Percentiles rank a stretch among this genome's conserved stretches.
These are phyloP conservation scores for Marisa cornuarietis DNA, from an alignment of 1,140 invertebrate species.

Conservation along the genomic window DNA sequence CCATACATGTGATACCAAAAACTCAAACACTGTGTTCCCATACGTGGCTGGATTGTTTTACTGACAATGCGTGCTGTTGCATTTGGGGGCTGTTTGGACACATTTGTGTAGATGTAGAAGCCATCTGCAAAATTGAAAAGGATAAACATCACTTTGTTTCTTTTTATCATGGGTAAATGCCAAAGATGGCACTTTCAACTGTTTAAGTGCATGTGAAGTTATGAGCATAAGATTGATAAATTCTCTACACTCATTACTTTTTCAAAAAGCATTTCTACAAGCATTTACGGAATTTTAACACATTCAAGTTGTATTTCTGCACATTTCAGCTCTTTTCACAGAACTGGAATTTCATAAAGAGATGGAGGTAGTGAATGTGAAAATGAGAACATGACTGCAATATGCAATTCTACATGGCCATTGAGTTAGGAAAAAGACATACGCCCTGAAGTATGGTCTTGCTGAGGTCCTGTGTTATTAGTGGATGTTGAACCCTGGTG, in stretches of 20 bases:
- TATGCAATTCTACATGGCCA: not conserved
- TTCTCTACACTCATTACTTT: not conserved
- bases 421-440: slow-evolving; percentile 1
- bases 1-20: slow-evolving; percentile 67
- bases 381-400: not conserved
- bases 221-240: not conserved
- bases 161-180: not conserved
- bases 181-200: not conserved
- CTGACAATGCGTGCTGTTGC: slow-evolving; percentile 22
- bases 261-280: not conserved
- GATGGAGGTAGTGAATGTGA: not conserved
- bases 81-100: slow-evolving; percentile 20
- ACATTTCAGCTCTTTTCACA: too few relatives aligned
- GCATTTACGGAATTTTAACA: not conserved
- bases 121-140: slow-evolving; percentile 38
- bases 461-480: slow-evolving; percentile 75
- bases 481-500: slow-evolving; percentile 67
- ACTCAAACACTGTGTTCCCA: slow-evolving; percentile 48
- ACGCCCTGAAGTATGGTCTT: slow-evolving; percentile 73
- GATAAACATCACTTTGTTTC: not conserved
- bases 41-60: slow-evolving; percentile 19
- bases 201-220: not conserved
- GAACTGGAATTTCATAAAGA: not conserved
- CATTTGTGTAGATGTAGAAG: slow-evolving; percentile 46
- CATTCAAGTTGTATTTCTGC: too few relatives aligned